These are phyloP conservation scores for Prochilodus magdalenae DNA, from an alignment of 2,113 vertebrate species.

Conservation along the genomic window DNA sequence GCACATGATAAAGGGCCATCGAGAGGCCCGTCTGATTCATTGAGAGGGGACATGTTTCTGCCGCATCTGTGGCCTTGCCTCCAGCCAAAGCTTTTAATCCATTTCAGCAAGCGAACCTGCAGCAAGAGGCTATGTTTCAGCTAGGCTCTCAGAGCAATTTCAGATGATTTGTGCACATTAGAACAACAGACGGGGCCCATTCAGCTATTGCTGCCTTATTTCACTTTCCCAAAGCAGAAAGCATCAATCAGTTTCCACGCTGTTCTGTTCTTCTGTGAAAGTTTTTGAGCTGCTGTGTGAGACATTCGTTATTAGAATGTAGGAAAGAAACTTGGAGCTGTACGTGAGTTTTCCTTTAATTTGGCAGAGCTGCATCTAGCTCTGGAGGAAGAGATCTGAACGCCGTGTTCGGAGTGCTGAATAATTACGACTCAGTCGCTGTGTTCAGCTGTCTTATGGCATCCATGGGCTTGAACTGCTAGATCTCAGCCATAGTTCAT, in stretches of 20 bases:
- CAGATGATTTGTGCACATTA: conserved; percentile 57
- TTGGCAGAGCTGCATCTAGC: background rate
- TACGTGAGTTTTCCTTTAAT: background rate
- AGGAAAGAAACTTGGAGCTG: conserved; percentile 1
- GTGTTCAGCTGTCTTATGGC: background rate
- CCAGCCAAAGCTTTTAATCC: conserved; percentile 56
- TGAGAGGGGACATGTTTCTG: conserved; percentile 17
- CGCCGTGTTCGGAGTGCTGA: conserved; percentile 5
- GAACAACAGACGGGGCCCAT: conserved; percentile 47
- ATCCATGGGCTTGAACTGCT: background rate
- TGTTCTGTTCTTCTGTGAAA: conserved; percentile 25
- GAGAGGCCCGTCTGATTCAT: conserved; percentile 4
- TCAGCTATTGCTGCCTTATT: conserved; percentile 31
- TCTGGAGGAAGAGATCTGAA: background rate
- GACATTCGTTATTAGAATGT: conserved; percentile 25
- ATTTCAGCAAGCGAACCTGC: conserved; percentile 40
- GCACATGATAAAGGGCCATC: conserved; percentile 31
- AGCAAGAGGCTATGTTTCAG: conserved; percentile 40
- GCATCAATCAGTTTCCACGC: conserved; percentile 48
- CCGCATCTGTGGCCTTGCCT: conserved; percentile 32
- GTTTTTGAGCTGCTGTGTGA: background rate
- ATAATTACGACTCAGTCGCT: conserved; percentile 22
- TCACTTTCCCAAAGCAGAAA: conserved; percentile 48
- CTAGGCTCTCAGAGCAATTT: conserved; percentile 57
- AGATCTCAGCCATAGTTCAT: conserved; percentile 20